Percentiles rank a stretch among this genome's conserved stretches.
Conservation (phyloP, 2,888 invertebrate species). For the Heterodera filipjevi region DNA sequence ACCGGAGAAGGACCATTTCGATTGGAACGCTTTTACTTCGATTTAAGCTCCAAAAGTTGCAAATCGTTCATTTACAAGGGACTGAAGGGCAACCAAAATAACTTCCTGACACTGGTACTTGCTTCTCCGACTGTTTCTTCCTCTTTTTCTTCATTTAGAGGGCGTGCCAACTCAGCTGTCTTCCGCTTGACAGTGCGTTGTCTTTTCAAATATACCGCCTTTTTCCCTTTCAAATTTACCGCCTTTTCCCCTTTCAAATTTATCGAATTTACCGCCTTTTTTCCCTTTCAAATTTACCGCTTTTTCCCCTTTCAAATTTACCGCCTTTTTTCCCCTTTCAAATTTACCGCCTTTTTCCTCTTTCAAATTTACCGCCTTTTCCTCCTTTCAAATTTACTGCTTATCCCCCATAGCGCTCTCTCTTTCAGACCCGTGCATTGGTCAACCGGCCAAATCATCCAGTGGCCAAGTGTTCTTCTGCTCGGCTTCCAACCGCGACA, state of each 20-base stretch:
- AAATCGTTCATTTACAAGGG: slow-evolving; percentile 61
- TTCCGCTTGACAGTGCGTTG: slow-evolving; percentile 57
- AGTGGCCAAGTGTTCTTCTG: slow-evolving; percentile 64
- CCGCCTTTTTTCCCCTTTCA: too few relatives aligned
- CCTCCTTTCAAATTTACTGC: too few relatives aligned
- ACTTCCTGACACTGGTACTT: slow-evolving; percentile 55
- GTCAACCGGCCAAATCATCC: slow-evolving; percentile 63
- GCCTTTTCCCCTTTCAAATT: too few relatives aligned
- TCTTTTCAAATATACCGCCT: background rate
- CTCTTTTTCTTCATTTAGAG: slow-evolving; percentile 44
- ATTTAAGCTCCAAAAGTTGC: slow-evolving; percentile 55
- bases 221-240: too few relatives aligned
- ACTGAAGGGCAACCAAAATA: slow-evolving; percentile 65
- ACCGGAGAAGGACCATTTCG: slow-evolving; percentile 62
- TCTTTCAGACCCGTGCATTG: slow-evolving; percentile 61
- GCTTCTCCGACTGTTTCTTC: background rate
- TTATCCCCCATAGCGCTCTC: too few relatives aligned
- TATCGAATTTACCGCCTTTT: too few relatives aligned
- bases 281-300: too few relatives aligned
- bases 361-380: too few relatives aligned
- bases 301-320: too few relatives aligned
- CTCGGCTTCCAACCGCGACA: slow-evolving; percentile 60
- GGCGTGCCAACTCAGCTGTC: slow-evolving; percentile 62
- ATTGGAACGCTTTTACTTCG: slow-evolving; percentile 61
- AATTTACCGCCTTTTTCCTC: too few relatives aligned